Conservation (phyloP, 2,113 vertebrate genomes). For the Craseonycteris thonglongyai region DNA sequence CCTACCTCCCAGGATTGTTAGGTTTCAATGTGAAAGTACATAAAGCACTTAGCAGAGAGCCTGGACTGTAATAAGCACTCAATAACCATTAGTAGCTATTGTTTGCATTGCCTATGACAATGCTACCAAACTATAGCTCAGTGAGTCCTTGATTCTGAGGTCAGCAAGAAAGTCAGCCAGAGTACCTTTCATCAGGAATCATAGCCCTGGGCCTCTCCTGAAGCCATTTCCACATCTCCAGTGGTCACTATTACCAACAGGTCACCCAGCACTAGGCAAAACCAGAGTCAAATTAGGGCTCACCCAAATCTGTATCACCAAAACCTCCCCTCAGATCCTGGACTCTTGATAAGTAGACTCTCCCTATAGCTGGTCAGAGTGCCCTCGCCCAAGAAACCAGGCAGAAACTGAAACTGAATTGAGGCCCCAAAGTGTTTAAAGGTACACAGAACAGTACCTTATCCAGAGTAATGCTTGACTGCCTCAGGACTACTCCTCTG, state of each 20-base stretch:
- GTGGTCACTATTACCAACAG: background rate
- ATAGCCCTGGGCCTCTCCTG: background rate
- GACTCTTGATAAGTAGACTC: background rate
- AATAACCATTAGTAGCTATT: background rate
- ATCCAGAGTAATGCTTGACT: background rate
- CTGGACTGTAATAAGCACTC: background rate
- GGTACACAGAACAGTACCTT: background rate
- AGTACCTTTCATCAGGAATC: background rate
- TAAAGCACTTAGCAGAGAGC: background rate
- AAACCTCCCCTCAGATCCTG: background rate
- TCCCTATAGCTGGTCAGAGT: background rate
- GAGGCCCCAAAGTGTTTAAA: background rate
- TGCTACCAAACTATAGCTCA: background rate
- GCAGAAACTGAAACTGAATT: constrained; percentile 14
- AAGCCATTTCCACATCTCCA: background rate
- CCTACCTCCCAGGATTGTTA: background rate
- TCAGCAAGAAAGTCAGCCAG: background rate
- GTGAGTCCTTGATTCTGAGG: background rate
- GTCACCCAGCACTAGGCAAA: background rate
- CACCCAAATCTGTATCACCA: background rate
- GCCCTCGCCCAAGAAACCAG: background rate
- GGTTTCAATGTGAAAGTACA: background rate
- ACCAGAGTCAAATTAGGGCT: background rate
- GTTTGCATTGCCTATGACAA: background rate
- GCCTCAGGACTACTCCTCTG: background rate